Conservation (phyloP, 2,888 invertebrate species). For the Hypselothyrea guttata region DNA sequence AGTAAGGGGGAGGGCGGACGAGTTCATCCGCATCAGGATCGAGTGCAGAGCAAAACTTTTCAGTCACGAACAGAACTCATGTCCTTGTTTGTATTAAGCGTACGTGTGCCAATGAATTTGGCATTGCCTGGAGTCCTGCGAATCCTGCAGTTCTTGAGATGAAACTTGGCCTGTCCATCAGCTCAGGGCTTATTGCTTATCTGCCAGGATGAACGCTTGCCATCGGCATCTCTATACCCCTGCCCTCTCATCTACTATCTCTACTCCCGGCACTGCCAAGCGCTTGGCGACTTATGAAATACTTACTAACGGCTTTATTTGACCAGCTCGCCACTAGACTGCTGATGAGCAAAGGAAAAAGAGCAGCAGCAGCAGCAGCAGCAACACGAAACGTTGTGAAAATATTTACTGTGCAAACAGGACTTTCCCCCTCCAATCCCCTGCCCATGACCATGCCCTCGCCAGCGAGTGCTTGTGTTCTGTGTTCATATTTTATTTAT, state of each 20-base stretch:
- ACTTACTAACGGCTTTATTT: conserved; percentile 77
- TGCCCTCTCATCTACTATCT: not conserved
- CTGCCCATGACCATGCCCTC: not conserved
- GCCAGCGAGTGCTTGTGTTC: conserved; percentile 5
- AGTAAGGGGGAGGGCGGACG: conserved; percentile 1
- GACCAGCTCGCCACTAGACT: conserved; percentile 70
- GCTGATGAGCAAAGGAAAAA: conserved; percentile 56
- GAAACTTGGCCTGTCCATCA: conserved; percentile 72
- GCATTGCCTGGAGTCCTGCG: conserved; percentile 24
- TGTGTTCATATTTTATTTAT: conserved; percentile 76
- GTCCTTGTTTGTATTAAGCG: conserved; percentile 79
- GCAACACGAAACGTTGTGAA: conserved; percentile 38
- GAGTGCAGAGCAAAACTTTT: conserved; percentile 66
- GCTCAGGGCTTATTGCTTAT: conserved; percentile 74
- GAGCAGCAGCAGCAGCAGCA: not conserved
- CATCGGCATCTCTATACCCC: conserved; percentile 1
- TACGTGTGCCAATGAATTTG: conserved; percentile 76
- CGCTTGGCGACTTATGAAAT: conserved; percentile 64
- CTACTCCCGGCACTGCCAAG: not conserved
- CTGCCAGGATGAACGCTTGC: conserved; percentile 50
- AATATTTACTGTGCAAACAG: conserved; percentile 65
- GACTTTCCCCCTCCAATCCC: not conserved
- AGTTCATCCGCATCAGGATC: conserved; percentile 47
- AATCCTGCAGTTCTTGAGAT: conserved; percentile 17
- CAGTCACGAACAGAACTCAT: conserved; percentile 78